Evolutionary conservation across 2,797 vertebrate species (phyloP), one percentile per base, ranked within the genome.

Genomic region (Chrysocyon brachyurus): DNA sequence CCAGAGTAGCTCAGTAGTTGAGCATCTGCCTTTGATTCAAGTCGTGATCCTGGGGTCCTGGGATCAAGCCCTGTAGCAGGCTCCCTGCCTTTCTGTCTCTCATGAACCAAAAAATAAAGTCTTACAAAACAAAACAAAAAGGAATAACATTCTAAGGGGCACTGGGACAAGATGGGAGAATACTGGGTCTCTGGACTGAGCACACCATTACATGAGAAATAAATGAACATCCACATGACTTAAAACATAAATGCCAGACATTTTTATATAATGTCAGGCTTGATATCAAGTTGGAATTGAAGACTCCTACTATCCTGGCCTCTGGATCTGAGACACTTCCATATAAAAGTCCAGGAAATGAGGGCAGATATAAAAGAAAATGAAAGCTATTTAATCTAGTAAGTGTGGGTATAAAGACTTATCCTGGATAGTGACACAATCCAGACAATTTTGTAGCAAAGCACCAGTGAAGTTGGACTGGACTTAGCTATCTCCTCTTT

Each of bases 341-440:
- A 91, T 3, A 40, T 12, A 56, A 26, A 36, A 70, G 22, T 89
- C 24, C 70, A 66, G 19, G 86, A 85, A 84, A 59, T 57, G 40
- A 90, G 82, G 63, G 72, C 70, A 91, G 12, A 46, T 7, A 61
- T 26, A 59, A 79, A 94, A 92, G 33, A 22, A 91, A 87, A 84
- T 12, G 40, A 66, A 78, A 82, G 75, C 40, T 61, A 88, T 24
- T 94, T 59, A 90, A 94, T 46, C 88, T 36, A 73, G 15, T 68
- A 64, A 56, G 15, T 87, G 46, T 79, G 64, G 56, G 15, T 36
- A 52, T 16, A 28, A 79, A 94, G 61, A 88, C 57, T 70, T 88
- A 36, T n/a, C 85, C 63, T 96, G 90, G 81, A 85, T 6, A 75
- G 5, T 54, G 22, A 96, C n/a, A 77, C 28, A 77, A 78, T 63